Base-by-base conservation (phyloP, 2,888 invertebrate species). In the Drosophila buzzatii region DNA sequence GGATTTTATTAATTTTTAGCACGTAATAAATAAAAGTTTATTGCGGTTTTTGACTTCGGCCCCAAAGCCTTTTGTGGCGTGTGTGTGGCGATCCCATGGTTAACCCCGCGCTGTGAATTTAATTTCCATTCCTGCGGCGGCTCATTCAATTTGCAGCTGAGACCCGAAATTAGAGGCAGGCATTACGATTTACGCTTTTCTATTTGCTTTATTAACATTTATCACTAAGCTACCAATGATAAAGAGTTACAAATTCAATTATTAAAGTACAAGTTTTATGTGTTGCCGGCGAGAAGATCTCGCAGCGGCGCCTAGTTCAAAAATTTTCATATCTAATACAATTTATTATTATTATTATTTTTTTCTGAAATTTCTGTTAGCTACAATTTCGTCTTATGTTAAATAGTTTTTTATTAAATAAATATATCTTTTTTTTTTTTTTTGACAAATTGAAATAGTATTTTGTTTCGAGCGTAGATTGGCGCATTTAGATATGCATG, bases 141-240 rank as follows among this genome's bases (percentile, higher is more conserved):
- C 37, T 37, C 42, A 57, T 52, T 64, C 56, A 67, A 57, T 74
- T 64, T 49, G 42, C 61, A 47, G 44, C 42, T 45, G 51, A 51
- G 60, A 59, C n/a, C 70, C 69, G 37, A 70, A 53, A 35, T 37
- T 37, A 58, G 70, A 16, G 52, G 33, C 18, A 18, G 18, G 8
- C 9, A 27, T 55, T 27, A 39, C 53, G 52, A 7, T 35, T 37
- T 16, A 41, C 41, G 41, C n/a, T 41, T 31, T 61, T 59, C 60
- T 57, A 42, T 68, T 80, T 77, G 31, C 44, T 74, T 85, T 74
- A 85, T 85, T 76, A 86, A 90, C 87, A 87, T 87, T 84, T 82
- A 90, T 82, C 81, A 76, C 87, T 89, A 89, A 87, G 75, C 90
- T 90, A 89, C 87, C 79, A 90, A 89, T 82, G 75, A 87, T 89